Evolutionary conservation across 2,113 vertebrate species (phyloP), one percentile per base, ranked within the genome.

Genomic region (Xiphias gladius): DNA sequence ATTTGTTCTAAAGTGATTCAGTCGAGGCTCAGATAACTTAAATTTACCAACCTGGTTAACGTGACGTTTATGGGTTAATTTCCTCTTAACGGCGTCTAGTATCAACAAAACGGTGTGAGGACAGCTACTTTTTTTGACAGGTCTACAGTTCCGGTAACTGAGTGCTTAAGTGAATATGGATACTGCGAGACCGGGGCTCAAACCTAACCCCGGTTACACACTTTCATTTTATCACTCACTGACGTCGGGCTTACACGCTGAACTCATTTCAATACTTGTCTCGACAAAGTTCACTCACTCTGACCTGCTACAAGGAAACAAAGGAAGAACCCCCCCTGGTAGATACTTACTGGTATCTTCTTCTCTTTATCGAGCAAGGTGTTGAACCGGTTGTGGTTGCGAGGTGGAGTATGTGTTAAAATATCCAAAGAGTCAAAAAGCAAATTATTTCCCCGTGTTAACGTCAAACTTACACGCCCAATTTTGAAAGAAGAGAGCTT

Each of bases 311-410:
- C 39, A 72, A 79, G 32, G 12, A 76, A 84, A 88, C 86, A 89
- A 89, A 91, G 79, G 86, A 78, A 73, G 55, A 16, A 58, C 24
- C 37, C 22, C 1, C n/a, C 1, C 26, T 6, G 4, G 19, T 17
- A 17, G 2, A 28, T 57, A 93, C 92, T 90, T 86, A 93, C 92
- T 7, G 24, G 26, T 71, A 9, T 75, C 37, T 67, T 58, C 10
- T 58, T 30, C 22, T 50, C 54, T 16, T 67, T 12, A 22, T 20
- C 58, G 17, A 39, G 4, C 13, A 43, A 5, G 5, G 4, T 32
- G 8, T 28, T 54, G 6, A 69, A 16, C 0, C 43, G 7, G 24
- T 2, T 12, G 1, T 8, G 1, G 1, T 0, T 37, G 11, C 8
- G 22, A 64, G 3, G 1, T 20, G 19, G 82, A 54, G 6, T 77